A percentile compares a stretch with the other conserved stretches of the same genome.
Conservation (phyloP, 2,888 invertebrate species). For the Pyrrhosoma nymphula region DNA sequence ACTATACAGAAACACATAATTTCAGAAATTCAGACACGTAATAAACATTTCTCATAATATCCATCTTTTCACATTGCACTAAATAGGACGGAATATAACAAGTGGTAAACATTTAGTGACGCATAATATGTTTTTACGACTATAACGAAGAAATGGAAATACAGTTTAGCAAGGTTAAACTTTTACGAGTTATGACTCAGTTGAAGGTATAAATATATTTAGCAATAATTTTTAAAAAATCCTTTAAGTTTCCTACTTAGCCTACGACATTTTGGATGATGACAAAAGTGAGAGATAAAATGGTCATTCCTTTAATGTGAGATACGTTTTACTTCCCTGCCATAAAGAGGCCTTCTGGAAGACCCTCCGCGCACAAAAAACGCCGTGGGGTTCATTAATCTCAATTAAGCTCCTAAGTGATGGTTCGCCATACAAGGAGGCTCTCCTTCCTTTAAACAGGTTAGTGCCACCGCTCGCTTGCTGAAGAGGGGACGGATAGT, state of each 20-base stretch:
- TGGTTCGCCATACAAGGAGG: background rate
- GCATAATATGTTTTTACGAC: too few relatives aligned
- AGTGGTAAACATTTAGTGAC: too few relatives aligned
- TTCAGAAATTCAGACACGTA: too few relatives aligned
- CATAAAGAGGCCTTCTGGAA: slow-evolving; percentile 25
- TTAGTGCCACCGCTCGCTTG: slow-evolving; percentile 7
- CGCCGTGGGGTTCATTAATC: background rate
- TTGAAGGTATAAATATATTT: background rate
- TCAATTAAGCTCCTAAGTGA: slow-evolving; percentile 19
- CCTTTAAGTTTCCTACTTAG: background rate
- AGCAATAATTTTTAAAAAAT: background rate
- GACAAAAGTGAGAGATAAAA: background rate
- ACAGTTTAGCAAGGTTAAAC: too few relatives aligned
- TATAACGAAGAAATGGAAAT: too few relatives aligned
- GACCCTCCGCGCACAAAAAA: background rate
- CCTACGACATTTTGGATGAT: background rate
- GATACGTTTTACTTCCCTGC: background rate
- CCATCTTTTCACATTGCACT: too few relatives aligned
- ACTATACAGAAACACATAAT: too few relatives aligned
- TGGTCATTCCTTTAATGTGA: background rate
- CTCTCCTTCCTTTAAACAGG: background rate
- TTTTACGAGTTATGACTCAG: too few relatives aligned
- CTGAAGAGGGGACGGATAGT: background rate
- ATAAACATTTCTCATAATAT: too few relatives aligned
- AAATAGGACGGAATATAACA: too few relatives aligned